These are phyloP conservation scores for Leptarthrus brevirostris DNA, from an alignment of 2,888 invertebrate species.

Conservation along the genomic window DNA sequence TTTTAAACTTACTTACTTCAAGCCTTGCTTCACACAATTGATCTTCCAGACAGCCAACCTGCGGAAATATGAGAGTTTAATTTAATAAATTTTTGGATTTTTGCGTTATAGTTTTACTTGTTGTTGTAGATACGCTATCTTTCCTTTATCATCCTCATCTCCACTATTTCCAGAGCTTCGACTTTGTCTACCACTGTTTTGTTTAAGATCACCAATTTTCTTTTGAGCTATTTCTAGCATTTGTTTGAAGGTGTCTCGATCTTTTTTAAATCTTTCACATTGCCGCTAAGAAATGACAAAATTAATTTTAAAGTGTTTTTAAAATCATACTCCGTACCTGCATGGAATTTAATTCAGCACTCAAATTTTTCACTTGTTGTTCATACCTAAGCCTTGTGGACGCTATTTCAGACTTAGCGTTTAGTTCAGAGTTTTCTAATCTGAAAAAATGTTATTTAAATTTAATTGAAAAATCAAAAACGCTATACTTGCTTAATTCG, in stretches of 20 bases:
- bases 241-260: constrained; percentile 89
- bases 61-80: not conserved
- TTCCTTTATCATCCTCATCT: constrained; percentile 80
- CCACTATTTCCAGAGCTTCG: constrained; percentile 77
- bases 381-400: constrained; percentile 88
- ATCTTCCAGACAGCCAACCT: constrained; percentile 84
- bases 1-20: constrained; percentile 84
- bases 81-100: not conserved
- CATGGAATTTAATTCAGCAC: constrained; percentile 84
- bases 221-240: constrained; percentile 90
- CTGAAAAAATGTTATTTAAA: constrained; percentile 58
- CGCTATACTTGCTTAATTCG: constrained; percentile 70
- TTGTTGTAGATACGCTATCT: constrained; percentile 81
- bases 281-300: constrained; percentile 60
- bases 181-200: constrained; percentile 69
- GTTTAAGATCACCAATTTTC: constrained; percentile 81
- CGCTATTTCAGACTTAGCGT: constrained; percentile 81
- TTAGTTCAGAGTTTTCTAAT: constrained; percentile 76
- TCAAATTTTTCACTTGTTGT: constrained; percentile 82
- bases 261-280: constrained; percentile 80
- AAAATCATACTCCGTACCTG: constrained; percentile 70
- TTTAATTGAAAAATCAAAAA: constrained; percentile 54
- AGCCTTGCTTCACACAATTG: constrained; percentile 86
- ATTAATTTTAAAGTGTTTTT: not conserved
- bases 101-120: constrained; percentile 68